These are phyloP conservation scores for Coreoperca whiteheadi DNA, from an alignment of 2,113 vertebrate species.

Conservation along the genomic window DNA sequence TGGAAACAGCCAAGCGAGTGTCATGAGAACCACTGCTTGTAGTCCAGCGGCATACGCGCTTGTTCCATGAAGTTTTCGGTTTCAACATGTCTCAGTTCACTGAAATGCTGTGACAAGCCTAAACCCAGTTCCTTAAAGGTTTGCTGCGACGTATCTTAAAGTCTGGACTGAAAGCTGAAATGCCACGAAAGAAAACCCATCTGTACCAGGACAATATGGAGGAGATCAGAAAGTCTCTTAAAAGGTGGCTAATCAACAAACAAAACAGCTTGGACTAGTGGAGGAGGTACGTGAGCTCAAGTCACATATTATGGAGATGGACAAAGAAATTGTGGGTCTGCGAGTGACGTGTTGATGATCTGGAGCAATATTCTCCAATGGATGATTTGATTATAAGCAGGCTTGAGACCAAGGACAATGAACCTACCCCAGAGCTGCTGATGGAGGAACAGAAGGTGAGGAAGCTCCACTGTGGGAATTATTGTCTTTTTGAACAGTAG, in stretches of 20 bases:
- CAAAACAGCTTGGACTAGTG: neutral
- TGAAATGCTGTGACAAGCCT: too few relatives aligned
- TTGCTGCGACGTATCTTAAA: neutral
- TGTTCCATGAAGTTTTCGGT: conserved; percentile 32
- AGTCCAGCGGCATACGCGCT: conserved; percentile 47
- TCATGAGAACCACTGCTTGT: conserved; percentile 58
- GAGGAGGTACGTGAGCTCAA: neutral
- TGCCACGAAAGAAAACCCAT: neutral
- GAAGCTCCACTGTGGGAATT: neutral
- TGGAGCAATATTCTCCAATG: neutral
- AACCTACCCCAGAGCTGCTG: neutral
- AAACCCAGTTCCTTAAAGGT: neutral
- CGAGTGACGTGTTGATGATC: neutral
- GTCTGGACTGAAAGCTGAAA: neutral
- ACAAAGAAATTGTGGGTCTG: neutral
- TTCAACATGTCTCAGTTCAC: too few relatives aligned
- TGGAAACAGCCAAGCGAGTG: conserved; percentile 48
- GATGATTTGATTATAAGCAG: neutral
- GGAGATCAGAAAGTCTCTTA: too few relatives aligned
- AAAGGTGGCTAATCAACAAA: neutral
- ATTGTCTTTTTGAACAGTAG: too few relatives aligned
- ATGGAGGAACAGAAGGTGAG: neutral
- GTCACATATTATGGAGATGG: neutral
- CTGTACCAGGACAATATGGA: too few relatives aligned
- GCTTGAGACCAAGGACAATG: neutral